phyloP scores from a whole-genome alignment of 2,113 vertebrate genomes.

The Nymphicus hollandicus region DNA sequence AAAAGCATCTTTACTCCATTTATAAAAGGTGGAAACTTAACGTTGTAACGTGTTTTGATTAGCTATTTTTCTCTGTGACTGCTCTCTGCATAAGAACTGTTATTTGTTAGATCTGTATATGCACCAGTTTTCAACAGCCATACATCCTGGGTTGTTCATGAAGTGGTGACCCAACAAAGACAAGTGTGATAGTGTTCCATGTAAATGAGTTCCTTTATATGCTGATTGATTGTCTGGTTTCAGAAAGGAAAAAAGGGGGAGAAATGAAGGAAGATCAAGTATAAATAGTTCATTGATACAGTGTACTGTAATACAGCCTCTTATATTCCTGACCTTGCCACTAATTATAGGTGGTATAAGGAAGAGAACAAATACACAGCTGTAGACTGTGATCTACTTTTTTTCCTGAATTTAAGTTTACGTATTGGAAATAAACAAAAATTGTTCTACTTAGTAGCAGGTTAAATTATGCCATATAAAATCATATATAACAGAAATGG shows the following conservation, averaged over 20 bases:
- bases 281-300: constrained; percentile 24
- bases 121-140: constrained; percentile 35
- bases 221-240: constrained; percentile 10
- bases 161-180: constrained; percentile 2
- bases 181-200: constrained; percentile 22
- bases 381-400: background rate
- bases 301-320: background rate
- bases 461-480: background rate
- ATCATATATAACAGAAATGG: background rate
- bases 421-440: background rate
- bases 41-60: constrained; percentile 64
- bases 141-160: background rate
- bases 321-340: background rate
- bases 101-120: constrained; percentile 42
- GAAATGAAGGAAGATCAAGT: background rate
- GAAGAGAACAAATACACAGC: background rate
- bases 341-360: background rate
- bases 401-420: background rate
- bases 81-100: constrained; percentile 37
- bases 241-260: background rate
- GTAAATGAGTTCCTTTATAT: constrained; percentile 55
- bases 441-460: background rate
- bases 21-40: constrained; percentile 57
- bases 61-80: constrained; percentile 57
- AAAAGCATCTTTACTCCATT: constrained; percentile 57